A percentile compares a stretch with the other conserved stretches of the same genome.
Evolutionary conservation across 2,888 invertebrate genomes (phyloP).

Genomic region (Phytoseiulus persimilis): DNA sequence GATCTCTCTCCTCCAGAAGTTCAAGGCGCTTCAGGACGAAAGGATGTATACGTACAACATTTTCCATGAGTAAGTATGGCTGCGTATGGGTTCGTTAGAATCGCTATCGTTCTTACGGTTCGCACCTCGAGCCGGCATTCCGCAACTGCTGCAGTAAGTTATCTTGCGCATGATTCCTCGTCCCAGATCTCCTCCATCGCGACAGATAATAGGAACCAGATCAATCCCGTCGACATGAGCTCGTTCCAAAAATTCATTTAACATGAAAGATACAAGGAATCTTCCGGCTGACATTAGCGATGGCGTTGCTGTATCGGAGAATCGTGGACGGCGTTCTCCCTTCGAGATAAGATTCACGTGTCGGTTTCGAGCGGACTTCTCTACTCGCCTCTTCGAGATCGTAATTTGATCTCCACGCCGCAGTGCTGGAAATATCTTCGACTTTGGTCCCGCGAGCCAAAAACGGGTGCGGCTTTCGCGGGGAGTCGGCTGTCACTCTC

Average conservation of each 20-base stretch:
- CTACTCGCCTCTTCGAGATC: not conserved
- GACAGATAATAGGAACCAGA: too few relatives aligned
- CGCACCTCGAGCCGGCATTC: too few relatives aligned
- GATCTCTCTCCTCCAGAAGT: constrained; percentile 40
- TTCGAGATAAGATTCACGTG: not conserved
- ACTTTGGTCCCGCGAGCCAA: not conserved
- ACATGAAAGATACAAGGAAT: too few relatives aligned
- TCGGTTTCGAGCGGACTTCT: not conserved
- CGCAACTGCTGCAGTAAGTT: too few relatives aligned
- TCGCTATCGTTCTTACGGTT: too few relatives aligned
- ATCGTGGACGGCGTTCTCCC: too few relatives aligned
- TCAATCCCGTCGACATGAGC: too few relatives aligned
- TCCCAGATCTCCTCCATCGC: too few relatives aligned
- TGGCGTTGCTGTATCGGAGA: too few relatives aligned
- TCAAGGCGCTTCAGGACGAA: constrained; percentile 42
- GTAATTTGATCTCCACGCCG: not conserved
- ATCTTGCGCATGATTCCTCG: too few relatives aligned
- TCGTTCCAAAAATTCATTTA: too few relatives aligned
- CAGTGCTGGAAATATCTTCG: not conserved
- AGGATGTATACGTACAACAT: constrained; percentile 41
- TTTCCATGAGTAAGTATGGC: constrained; percentile 42
- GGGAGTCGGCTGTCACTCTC: not conserved
- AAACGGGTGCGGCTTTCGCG: not conserved
- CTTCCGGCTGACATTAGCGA: too few relatives aligned
- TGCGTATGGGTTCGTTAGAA: not conserved